These are phyloP conservation scores for Oncorhynchus tshawytscha DNA, from an alignment of 2,113 vertebrate genomes.

Conservation along the genomic window DNA sequence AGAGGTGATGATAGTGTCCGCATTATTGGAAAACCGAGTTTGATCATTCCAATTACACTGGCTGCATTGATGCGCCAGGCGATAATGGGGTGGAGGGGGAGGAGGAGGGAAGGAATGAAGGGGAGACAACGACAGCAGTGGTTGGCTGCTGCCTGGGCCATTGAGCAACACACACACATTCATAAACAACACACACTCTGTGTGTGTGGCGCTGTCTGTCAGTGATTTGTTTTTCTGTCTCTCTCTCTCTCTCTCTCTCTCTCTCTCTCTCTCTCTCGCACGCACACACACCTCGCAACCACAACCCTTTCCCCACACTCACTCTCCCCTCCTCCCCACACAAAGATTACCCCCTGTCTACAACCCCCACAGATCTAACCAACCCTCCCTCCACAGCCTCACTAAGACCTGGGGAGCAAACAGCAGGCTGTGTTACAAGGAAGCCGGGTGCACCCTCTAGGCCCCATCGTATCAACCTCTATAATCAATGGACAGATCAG, in stretches of 20 bases:
- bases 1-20: constrained; percentile 43
- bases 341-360: too few relatives aligned
- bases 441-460: constrained; percentile 3
- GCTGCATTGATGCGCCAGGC: constrained; percentile 35
- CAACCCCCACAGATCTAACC: too few relatives aligned
- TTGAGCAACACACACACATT: background rate
- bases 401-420: constrained; percentile 24
- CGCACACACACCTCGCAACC: too few relatives aligned
- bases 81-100: constrained; percentile 36
- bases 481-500: constrained; percentile 45
- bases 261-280: too few relatives aligned
- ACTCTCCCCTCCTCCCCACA: too few relatives aligned
- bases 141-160: constrained; percentile 24
- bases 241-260: too few relatives aligned
- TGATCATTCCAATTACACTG: constrained; percentile 55
- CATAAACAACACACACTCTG: constrained; percentile 3
- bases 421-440: background rate
- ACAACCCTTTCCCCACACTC: too few relatives aligned
- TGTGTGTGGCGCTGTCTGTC: constrained; percentile 5
- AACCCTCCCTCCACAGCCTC: constrained; percentile 2
- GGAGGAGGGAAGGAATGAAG: background rate
- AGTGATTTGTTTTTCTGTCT: constrained; percentile 1
- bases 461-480: constrained; percentile 41
- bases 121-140: background rate
- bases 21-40: constrained; percentile 45